Evolutionary conservation across 1,140 invertebrate genomes (phyloP).

Genomic region (Steinernema feltiae): DNA sequence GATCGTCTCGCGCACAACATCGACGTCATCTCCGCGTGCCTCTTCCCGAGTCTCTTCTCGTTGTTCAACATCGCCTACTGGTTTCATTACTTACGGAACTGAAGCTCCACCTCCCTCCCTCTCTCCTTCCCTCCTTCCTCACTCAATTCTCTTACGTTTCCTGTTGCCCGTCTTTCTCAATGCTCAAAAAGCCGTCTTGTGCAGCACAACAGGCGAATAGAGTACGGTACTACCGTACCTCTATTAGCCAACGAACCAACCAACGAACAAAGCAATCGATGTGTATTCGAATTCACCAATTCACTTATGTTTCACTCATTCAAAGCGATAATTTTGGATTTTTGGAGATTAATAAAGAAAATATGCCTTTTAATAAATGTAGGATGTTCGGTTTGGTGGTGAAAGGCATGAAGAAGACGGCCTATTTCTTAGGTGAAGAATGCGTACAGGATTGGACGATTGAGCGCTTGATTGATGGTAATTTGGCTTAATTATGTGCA

Average conservation of each 20-base stretch:
- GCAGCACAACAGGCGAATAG: too few species aligned
- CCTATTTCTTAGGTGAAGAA: background rate
- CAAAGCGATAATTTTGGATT: too few species aligned
- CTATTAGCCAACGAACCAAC: background rate
- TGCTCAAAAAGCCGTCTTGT: background rate
- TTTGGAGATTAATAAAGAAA: too few species aligned
- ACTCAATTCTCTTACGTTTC: too few species aligned
- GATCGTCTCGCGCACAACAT: conserved; percentile 54
- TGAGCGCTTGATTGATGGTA: too few species aligned
- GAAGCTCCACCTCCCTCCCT: background rate
- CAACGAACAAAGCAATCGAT: background rate
- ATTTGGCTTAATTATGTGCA: too few species aligned
- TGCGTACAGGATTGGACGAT: too few species aligned
- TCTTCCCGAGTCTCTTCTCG: conserved; percentile 59
- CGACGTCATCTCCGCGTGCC: conserved; percentile 57
- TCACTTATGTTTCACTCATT: background rate
- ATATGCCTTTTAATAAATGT: too few species aligned
- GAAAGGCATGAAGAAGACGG: conserved; percentile 1
- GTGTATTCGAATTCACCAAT: conserved; percentile 11
- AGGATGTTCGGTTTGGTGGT: too few species aligned
- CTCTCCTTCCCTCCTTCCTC: background rate
- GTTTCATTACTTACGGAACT: conserved; percentile 45
- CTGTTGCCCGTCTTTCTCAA: background rate
- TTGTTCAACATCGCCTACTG: conserved; percentile 60
- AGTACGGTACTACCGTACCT: too few species aligned